A percentile compares a stretch with the other conserved stretches of the same genome.
phyloP scores from a whole-genome alignment of 2,888 invertebrate genomes.

The Epistrophella euchroma region DNA sequence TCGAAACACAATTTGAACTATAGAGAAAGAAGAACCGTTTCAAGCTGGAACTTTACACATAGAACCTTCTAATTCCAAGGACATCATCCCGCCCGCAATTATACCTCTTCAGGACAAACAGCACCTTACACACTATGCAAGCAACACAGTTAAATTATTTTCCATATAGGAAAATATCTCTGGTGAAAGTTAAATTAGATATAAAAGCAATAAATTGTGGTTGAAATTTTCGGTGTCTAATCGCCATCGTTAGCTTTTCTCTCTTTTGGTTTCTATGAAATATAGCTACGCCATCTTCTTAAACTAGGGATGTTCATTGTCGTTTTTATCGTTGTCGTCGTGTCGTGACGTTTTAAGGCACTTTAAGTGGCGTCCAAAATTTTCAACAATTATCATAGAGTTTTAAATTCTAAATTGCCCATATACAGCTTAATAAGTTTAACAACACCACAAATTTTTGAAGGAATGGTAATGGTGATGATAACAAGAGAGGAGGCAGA shows the following conservation, averaged over 20 bases:
- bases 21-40: background rate
- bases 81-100: background rate
- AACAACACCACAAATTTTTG: slow-evolving; percentile 36
- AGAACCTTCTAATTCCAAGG: slow-evolving; percentile 31
- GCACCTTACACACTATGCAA: background rate
- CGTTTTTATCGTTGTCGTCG: background rate
- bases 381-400: slow-evolving; percentile 73
- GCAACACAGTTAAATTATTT: slow-evolving; percentile 44
- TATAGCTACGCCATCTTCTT: background rate
- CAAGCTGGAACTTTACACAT: background rate
- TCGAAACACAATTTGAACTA: slow-evolving; percentile 56
- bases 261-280: background rate
- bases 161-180: slow-evolving; percentile 35
- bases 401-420: slow-evolving; percentile 74
- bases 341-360: slow-evolving; percentile 52
- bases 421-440: slow-evolving; percentile 69
- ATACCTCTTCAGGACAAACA: slow-evolving; percentile 3
- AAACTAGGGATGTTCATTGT: background rate
- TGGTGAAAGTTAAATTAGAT: slow-evolving; percentile 77
- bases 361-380: slow-evolving; percentile 74
- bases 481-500: background rate
- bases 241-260: slow-evolving; percentile 51
- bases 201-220: slow-evolving; percentile 77
- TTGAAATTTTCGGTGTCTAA: slow-evolving; percentile 75
- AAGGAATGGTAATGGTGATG: background rate